These are phyloP conservation scores for Incurvaria masculella DNA, from an alignment of 2,888 invertebrate species.

Conservation along the genomic window DNA sequence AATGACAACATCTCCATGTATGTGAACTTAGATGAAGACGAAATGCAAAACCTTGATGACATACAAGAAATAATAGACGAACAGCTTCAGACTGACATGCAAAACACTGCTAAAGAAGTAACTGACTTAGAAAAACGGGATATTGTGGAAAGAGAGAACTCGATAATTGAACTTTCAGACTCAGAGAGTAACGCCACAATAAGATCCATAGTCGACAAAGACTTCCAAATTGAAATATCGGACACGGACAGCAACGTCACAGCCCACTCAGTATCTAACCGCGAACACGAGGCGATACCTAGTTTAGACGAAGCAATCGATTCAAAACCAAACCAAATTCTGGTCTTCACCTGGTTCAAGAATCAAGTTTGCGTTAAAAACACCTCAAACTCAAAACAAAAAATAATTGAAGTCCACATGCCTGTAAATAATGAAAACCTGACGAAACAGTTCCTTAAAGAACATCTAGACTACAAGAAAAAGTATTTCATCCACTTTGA, in stretches of 20 bases:
- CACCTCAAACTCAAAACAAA: slow-evolving; percentile 17
- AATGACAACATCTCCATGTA: slow-evolving; percentile 4
- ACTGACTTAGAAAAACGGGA: no score
- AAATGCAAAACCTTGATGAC: not conserved
- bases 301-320: slow-evolving; percentile 21
- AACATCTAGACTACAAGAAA: slow-evolving; percentile 16
- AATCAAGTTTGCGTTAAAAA: slow-evolving; percentile 17
- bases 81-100: no score
- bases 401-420: slow-evolving; percentile 18
- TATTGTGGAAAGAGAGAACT: no score
- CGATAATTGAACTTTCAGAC: no score
- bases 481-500: slow-evolving; percentile 19
- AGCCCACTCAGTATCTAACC: not conserved
- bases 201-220: not conserved
- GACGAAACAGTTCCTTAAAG: slow-evolving; percentile 19
- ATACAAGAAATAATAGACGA: no score
- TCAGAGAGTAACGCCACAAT: no score
- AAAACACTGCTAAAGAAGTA: no score
- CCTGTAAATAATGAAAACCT: slow-evolving; percentile 15
- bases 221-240: no score
- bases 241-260: not conserved
- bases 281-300: slow-evolving; percentile 13
- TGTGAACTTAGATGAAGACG: slow-evolving; percentile 9
- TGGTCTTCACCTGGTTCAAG: slow-evolving; percentile 16
- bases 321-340: slow-evolving; percentile 21